Evolutionary conservation across 2,113 vertebrate genomes (phyloP).

Genomic region (Felis catus): F.catus_Fca126_mat1.0 CM031413.1:126581001-126581500

Average conservation of each 20-base stretch:
- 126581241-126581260: neutral
- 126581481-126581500: accelerated
- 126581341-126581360: neutral
- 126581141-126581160: neutral
- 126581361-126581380: neutral
- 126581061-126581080: neutral
- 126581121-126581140: accelerated
- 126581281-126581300: neutral
- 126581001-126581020: slow-evolving; percentile 45
- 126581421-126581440: neutral
- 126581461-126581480: neutral
- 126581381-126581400: neutral
- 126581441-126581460: no score
- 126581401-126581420: neutral
- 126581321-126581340: neutral
- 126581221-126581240: neutral
- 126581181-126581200: neutral
- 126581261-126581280: neutral
- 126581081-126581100: slow-evolving; percentile 48
- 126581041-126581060: neutral
- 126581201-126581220: neutral
- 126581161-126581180: neutral
- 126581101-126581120: neutral
- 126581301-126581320: neutral
- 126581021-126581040: slow-evolving; percentile 46